phyloP scores from a whole-genome alignment of 2,888 invertebrate species.

The Ephialtes manifestator region DNA sequence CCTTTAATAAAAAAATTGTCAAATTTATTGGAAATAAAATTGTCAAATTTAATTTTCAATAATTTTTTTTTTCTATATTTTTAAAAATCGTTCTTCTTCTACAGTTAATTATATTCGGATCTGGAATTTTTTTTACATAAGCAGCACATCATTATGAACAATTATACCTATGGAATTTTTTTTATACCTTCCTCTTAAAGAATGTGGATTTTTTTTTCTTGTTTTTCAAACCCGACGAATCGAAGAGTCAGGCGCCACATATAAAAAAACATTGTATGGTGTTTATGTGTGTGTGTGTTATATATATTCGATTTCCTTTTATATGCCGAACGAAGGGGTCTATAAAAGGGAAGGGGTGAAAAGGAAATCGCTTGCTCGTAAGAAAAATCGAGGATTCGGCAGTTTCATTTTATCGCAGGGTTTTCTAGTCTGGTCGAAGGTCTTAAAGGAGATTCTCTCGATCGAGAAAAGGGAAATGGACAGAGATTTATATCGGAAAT shows the following conservation, averaged over 20 bases:
- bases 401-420: conserved; percentile 23
- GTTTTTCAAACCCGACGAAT: background rate
- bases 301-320: conserved; percentile 4
- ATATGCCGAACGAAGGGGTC: background rate
- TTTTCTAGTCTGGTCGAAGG: conserved; percentile 9
- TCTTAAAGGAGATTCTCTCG: background rate
- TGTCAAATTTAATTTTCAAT: no score
- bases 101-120: no score
- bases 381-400: conserved; percentile 38
- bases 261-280: background rate
- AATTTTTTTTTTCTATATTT: no score
- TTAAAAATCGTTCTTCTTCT: no score
- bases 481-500: conserved; percentile 48
- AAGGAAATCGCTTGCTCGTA: conserved; percentile 24
- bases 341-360: background rate
- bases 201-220: background rate
- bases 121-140: no score
- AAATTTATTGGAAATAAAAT: no score
- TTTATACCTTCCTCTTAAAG: background rate
- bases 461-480: background rate
- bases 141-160: no score
- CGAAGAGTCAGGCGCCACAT: conserved; percentile 4
- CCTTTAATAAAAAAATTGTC: no score
- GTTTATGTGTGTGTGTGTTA: background rate
- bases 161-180: no score